A percentile compares a stretch with the other conserved stretches of the same genome.
phyloP scores from a whole-genome alignment of 1,140 invertebrate genomes.

The Microplitis mediator region DNA sequence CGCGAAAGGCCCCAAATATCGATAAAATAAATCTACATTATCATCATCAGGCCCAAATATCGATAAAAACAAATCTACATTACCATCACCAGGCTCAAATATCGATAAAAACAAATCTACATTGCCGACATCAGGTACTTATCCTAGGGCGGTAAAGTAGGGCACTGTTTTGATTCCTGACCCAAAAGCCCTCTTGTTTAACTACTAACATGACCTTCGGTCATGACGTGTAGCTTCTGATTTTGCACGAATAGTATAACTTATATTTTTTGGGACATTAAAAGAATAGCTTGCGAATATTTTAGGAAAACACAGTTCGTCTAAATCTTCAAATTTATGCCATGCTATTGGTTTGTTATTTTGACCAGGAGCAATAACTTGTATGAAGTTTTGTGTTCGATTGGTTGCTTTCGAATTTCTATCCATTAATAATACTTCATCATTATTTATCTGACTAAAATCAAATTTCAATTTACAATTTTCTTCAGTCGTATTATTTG shows the following conservation, averaged over 20 bases:
- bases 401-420: conserved; percentile 13
- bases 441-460: neutral
- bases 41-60: too few species aligned
- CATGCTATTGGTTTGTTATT: conserved; percentile 27
- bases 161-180: too few species aligned
- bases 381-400: neutral
- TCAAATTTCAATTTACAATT: neutral
- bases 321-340: conserved; percentile 26
- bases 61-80: too few species aligned
- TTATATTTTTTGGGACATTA: conserved; percentile 8
- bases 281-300: conserved; percentile 18
- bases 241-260: conserved; percentile 19
- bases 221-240: conserved; percentile 62
- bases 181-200: too few species aligned
- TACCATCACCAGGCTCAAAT: too few species aligned
- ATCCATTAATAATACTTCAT: conserved; percentile 30
- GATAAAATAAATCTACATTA: too few species aligned
- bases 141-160: too few species aligned
- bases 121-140: too few species aligned
- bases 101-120: too few species aligned
- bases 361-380: conserved; percentile 27
- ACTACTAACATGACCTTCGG: conserved; percentile 57
- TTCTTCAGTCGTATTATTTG: neutral
- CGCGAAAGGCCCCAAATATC: too few species aligned
- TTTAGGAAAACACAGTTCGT: conserved; percentile 33